phyloP scores from a whole-genome alignment of 1,140 invertebrate species.

The Nomia melanderi region DNA sequence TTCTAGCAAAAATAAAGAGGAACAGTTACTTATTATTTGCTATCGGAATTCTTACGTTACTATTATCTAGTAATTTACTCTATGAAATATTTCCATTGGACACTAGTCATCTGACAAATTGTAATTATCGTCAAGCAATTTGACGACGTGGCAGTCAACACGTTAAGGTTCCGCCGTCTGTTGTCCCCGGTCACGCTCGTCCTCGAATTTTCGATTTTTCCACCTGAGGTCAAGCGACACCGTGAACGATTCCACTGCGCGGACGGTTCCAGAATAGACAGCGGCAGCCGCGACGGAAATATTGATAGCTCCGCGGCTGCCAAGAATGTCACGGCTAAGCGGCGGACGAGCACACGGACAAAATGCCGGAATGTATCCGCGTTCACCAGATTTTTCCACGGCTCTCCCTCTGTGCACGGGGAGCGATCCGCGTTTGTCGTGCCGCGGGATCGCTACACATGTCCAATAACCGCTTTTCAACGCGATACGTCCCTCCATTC shows the following conservation, averaged over 20 bases:
- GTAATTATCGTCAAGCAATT: too few relatives aligned
- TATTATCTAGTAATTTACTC: too few relatives aligned
- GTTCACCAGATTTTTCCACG: neutral
- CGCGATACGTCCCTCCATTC: too few relatives aligned
- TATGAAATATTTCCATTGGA: too few relatives aligned
- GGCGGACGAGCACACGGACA: neutral
- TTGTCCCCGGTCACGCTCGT: neutral
- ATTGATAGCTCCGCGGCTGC: slow-evolving; percentile 26
- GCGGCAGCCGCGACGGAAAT: slow-evolving; percentile 24
- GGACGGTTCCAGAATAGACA: slow-evolving; percentile 13
- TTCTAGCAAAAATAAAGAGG: too few relatives aligned
- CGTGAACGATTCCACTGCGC: neutral
- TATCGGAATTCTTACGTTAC: too few relatives aligned
- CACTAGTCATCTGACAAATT: too few relatives aligned
- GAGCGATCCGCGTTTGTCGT: neutral
- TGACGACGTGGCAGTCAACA: too few relatives aligned
- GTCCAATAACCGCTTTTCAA: too few relatives aligned
- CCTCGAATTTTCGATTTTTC: neutral
- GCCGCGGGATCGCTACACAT: too few relatives aligned
- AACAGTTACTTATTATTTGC: too few relatives aligned
- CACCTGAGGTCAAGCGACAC: neutral
- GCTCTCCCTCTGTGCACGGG: slow-evolving; percentile 3
- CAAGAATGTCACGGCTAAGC: slow-evolving; percentile 45
- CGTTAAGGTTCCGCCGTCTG: too few relatives aligned
- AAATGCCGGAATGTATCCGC: slow-evolving; percentile 1